A percentile compares a stretch with the other conserved stretches of the same genome.
phyloP scores from a whole-genome alignment of 2,797 vertebrate species.

The Apogon hyalosoma region DNA sequence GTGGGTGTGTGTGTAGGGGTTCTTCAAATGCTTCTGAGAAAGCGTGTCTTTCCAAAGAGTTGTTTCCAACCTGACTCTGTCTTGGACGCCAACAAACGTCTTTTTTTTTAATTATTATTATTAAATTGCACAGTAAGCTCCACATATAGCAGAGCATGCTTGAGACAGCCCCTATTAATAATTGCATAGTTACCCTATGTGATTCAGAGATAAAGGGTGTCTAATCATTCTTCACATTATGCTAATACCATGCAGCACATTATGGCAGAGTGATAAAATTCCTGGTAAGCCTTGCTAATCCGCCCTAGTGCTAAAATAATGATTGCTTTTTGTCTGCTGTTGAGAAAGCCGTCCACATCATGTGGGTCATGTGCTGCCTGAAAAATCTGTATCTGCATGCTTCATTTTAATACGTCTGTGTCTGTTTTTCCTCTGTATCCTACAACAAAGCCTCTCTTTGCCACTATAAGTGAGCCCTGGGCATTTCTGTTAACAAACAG shows the following conservation, averaged over 20 bases:
- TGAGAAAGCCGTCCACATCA: conserved; percentile 66
- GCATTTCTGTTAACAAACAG: conserved; percentile 58
- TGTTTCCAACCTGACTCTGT: conserved; percentile 24
- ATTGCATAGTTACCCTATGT: conserved; percentile 68
- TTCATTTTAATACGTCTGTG: conserved; percentile 49
- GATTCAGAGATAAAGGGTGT: conserved; percentile 75
- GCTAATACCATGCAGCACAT: conserved; percentile 75
- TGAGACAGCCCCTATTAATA: conserved; percentile 64
- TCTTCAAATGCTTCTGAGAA: conserved; percentile 11
- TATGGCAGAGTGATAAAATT: conserved; percentile 76
- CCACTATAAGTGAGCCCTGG: conserved; percentile 50
- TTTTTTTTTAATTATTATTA: background rate
- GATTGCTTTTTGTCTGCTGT: conserved; percentile 78
- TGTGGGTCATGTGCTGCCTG: conserved; percentile 59
- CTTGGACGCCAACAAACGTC: conserved; percentile 11
- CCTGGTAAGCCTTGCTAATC: conserved; percentile 80
- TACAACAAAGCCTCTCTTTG: conserved; percentile 53
- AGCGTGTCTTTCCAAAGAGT: background rate
- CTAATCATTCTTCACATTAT: conserved; percentile 78
- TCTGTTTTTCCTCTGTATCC: conserved; percentile 21
- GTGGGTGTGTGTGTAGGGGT: conserved; percentile 10
- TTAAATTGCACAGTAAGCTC: conserved; percentile 31
- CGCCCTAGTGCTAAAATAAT: conserved; percentile 75
- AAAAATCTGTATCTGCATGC: conserved; percentile 48
- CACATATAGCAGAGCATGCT: conserved; percentile 42